A percentile compares a stretch with the other conserved stretches of the same genome.
These are phyloP conservation scores for Chelidonichthys spinosus DNA, from an alignment of 2,797 vertebrate genomes.

Conservation along the genomic window DNA sequence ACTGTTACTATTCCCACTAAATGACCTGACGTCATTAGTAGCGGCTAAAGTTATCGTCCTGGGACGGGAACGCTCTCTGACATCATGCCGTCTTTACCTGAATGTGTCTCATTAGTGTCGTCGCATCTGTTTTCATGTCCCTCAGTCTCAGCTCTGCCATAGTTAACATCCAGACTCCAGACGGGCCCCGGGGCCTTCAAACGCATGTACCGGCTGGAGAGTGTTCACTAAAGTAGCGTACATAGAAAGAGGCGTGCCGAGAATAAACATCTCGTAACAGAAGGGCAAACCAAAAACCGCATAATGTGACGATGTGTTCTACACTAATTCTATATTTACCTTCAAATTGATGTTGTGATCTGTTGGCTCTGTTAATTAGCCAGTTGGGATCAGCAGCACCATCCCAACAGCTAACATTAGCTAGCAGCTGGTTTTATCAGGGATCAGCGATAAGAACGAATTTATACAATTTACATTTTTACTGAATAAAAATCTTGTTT, in stretches of 20 bases:
- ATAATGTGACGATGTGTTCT: not conserved
- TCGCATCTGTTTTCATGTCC: slow-evolving; percentile 1
- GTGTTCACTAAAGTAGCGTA: not conserved
- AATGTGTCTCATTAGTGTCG: slow-evolving; percentile 19
- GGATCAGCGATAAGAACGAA: too few species aligned
- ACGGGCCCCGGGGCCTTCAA: not conserved
- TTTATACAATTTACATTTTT: too few species aligned
- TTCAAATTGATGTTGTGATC: not conserved
- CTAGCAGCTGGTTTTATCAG: too few species aligned
- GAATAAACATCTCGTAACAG: not conserved
- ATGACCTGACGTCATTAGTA: not conserved
- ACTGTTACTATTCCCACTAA: not conserved
- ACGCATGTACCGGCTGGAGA: not conserved
- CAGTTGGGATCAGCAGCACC: too few species aligned
- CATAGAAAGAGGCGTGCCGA: too few species aligned
- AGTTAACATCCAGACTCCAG: not conserved
- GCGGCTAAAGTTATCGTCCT: not conserved
- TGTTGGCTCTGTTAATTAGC: too few species aligned
- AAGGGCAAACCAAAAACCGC: not conserved
- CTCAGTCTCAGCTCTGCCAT: not conserved
- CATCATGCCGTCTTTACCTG: not conserved
- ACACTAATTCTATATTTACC: not conserved
- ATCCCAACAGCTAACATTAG: too few species aligned
- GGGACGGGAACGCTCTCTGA: not conserved
- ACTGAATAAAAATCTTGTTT: too few species aligned